These are phyloP conservation scores for Aptenodytes patagonicus DNA, from an alignment of 2,113 vertebrate species.

Conservation along the genomic window DNA sequence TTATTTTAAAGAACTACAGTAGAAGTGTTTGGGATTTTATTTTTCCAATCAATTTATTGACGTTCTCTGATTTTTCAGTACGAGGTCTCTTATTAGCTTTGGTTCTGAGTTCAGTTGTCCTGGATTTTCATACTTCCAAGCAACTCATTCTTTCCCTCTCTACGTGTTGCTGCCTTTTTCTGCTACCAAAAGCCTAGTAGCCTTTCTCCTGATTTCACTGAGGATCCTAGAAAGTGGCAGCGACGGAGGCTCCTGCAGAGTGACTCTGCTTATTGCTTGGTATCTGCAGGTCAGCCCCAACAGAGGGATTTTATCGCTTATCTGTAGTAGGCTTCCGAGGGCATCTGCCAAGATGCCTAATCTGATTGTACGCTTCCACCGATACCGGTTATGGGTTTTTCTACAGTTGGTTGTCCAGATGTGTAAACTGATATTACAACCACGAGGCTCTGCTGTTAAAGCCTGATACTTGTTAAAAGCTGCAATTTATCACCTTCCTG, in stretches of 20 bases:
- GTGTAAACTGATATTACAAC: background rate
- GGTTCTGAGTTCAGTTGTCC: background rate
- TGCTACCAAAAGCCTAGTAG: background rate
- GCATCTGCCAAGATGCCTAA: background rate
- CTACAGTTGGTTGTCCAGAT: background rate
- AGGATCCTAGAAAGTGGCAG: background rate
- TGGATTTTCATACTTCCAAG: background rate
- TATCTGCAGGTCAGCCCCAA: background rate
- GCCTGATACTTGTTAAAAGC: background rate
- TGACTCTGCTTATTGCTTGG: background rate
- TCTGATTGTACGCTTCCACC: background rate
- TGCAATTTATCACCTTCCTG: background rate
- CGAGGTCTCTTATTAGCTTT: background rate
- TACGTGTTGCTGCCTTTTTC: fast-evolving
- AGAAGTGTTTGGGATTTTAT: background rate
- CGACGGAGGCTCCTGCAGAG: fast-evolving
- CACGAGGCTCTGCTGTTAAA: background rate
- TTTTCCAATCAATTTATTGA: background rate
- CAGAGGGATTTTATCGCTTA: background rate
- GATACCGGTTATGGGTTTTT: background rate
- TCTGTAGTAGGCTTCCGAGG: background rate
- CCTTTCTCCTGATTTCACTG: background rate
- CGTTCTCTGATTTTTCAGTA: background rate
- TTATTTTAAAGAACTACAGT: background rate
- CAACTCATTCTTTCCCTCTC: background rate